Evolutionary conservation across 1,140 invertebrate genomes (phyloP), one percentile per base, ranked within the genome.

Genomic region (Drosophila kurseongensis): DNA sequence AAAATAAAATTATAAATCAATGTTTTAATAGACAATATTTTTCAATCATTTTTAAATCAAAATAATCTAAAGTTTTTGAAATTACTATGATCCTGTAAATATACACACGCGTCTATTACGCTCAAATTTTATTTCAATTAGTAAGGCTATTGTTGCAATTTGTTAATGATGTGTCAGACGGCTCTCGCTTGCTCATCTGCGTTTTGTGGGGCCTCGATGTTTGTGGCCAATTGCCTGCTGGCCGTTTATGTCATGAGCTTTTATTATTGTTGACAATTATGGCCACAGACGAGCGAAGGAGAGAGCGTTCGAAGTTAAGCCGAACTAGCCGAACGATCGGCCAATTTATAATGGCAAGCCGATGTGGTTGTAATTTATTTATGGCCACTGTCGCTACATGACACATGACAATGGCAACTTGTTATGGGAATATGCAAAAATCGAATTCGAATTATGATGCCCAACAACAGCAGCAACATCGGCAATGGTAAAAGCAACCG

Each of bases 381-480:
- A 89, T 89, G 85, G 83, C 77, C 66, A 75, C 76, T 89, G 83
- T 89, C 77, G 80, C 77, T 75, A 89, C 84, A 89, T 89, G 85
- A 90, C 84, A 89, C 85, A 80, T 89, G 80, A 89, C 85, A 89
- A 89, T 84, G 80, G 73, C 84, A 86, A 86, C 83, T 86, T 86
- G 83, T 88, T 89, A 80, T 88, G 85, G 80, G 77, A 84, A 89
- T 90, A 89, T 89, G 84, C 84, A 89, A 86, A 89, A 89, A 77
- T 80, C 83, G 75, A 88, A 88, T 83, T 89, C 62, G 63, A 89
- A 90, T 89, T 89, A 89, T 89, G 84, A 89, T 89, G 82, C 82
- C 78, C 75, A 85, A 58, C 65, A 58, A 58, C 65, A 78, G 60
- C 52, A 61, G 60, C 48, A 54, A 57, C 59, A 72, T 48, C 76